These are phyloP conservation scores for Pseudochromis fuscus DNA, from an alignment of 2,797 vertebrate species.

Conservation along the genomic window DNA sequence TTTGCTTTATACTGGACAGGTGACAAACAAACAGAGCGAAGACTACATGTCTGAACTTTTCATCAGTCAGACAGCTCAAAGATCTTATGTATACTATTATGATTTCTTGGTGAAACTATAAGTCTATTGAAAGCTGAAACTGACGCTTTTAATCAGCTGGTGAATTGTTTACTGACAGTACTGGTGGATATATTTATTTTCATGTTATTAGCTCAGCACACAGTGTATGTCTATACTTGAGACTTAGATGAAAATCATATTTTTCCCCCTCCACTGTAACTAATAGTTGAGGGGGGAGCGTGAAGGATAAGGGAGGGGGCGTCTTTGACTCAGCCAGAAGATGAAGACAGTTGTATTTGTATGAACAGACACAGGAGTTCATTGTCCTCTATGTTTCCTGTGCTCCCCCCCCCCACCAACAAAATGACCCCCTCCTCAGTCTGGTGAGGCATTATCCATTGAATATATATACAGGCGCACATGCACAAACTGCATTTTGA, in stretches of 20 bases:
- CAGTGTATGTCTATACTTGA: neutral
- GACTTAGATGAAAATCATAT: neutral
- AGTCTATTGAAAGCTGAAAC: too few species aligned
- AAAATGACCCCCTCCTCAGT: constrained; percentile 73
- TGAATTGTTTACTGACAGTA: too few species aligned
- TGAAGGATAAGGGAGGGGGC: constrained; percentile 43
- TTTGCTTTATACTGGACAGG: too few species aligned
- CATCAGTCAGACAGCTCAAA: too few species aligned
- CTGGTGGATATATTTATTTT: too few species aligned
- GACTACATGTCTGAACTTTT: too few species aligned
- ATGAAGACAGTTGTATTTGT: constrained; percentile 78
- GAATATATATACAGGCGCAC: constrained; percentile 51
- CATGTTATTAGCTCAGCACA: neutral
- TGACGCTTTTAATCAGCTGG: too few species aligned
- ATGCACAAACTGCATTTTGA: constrained; percentile 52
- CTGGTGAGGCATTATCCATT: constrained; percentile 74
- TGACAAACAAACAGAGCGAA: too few species aligned
- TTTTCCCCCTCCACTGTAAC: constrained; percentile 5
- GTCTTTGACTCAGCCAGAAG: constrained; percentile 60
- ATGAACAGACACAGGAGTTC: constrained; percentile 80
- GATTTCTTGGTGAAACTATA: too few species aligned
- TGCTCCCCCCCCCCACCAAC: constrained; percentile 7
- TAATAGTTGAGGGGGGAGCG: constrained; percentile 59
- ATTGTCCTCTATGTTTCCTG: constrained; percentile 81
- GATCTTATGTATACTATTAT: too few species aligned